A percentile compares a stretch with the other conserved stretches of the same genome.
phyloP scores from a whole-genome alignment of 2,888 invertebrate species.

The Archaeoteleia sp. region DNA sequence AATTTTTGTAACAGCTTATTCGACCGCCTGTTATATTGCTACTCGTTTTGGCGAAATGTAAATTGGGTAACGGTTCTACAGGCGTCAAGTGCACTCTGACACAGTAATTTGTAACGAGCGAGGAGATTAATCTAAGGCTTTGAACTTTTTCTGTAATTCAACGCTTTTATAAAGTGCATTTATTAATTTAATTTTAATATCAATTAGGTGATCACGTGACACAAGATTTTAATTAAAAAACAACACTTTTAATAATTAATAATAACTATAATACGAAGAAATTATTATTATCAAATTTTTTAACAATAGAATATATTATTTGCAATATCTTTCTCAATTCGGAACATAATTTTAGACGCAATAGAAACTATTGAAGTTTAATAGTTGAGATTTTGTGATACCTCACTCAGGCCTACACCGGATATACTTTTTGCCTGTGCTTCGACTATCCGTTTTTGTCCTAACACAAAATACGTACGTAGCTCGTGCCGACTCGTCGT shows the following conservation, averaged over 20 bases:
- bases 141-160: slow-evolving; percentile 10
- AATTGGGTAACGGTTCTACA: slow-evolving; percentile 42
- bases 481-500: slow-evolving; percentile 51
- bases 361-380: too few species aligned
- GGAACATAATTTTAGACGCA: too few species aligned
- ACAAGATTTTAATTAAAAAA: too few species aligned
- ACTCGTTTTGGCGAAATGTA: slow-evolving; percentile 26
- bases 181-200: not conserved
- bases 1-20: slow-evolving; percentile 5
- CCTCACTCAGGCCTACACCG: slow-evolving; percentile 51
- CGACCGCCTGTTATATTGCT: slow-evolving; percentile 1
- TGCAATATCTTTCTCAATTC: too few species aligned
- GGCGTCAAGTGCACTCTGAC: slow-evolving; percentile 15
- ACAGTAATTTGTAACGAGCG: slow-evolving; percentile 23
- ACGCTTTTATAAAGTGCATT: not conserved
- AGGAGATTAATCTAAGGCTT: slow-evolving; percentile 24
- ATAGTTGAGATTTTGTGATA: too few species aligned
- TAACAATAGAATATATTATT: too few species aligned
- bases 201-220: too few species aligned
- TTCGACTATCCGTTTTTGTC: slow-evolving; percentile 32
- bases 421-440: slow-evolving; percentile 43
- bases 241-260: too few species aligned
- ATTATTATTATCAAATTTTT: too few species aligned
- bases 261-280: too few species aligned
- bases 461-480: slow-evolving; percentile 33